Conservation (phyloP, 2,113 vertebrate genomes). For the Actenoides lindsayi region DNA sequence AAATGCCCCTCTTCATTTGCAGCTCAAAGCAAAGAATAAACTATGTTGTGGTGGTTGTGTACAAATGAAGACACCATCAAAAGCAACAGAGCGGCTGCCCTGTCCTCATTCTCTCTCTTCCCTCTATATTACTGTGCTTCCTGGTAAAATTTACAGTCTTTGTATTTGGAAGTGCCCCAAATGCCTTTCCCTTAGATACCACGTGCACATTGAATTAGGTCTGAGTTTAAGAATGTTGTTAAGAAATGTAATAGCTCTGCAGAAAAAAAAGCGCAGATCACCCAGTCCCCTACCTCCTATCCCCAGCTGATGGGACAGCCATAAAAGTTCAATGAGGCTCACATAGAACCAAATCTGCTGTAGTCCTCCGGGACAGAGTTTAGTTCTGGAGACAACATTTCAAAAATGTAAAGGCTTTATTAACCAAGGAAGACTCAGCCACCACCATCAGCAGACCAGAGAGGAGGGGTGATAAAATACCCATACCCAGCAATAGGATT, state of each 20-base stretch:
- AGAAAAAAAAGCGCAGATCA: neutral
- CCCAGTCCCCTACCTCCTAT: neutral
- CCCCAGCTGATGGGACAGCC: neutral
- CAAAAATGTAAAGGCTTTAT: neutral
- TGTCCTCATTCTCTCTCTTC: neutral
- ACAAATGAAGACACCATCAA: neutral
- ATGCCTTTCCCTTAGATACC: neutral
- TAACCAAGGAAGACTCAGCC: neutral
- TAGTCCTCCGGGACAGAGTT: neutral
- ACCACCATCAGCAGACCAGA: neutral
- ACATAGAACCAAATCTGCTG: neutral
- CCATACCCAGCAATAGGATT: neutral
- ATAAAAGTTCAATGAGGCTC: neutral
- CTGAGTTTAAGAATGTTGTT: neutral
- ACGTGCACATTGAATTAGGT: neutral
- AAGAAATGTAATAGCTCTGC: slow-evolving; percentile 3
- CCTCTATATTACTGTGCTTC: neutral
- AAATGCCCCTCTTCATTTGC: neutral
- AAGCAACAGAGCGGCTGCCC: neutral
- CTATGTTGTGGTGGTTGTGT: neutral
- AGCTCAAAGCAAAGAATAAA: neutral
- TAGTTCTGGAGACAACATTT: neutral
- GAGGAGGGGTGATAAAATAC: neutral
- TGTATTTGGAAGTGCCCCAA: neutral
- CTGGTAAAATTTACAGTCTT: neutral